Percentiles rank a stretch among this genome's conserved stretches.
phyloP scores from a whole-genome alignment of 2,888 invertebrate species.

The Ennomos fuscantarius region DNA sequence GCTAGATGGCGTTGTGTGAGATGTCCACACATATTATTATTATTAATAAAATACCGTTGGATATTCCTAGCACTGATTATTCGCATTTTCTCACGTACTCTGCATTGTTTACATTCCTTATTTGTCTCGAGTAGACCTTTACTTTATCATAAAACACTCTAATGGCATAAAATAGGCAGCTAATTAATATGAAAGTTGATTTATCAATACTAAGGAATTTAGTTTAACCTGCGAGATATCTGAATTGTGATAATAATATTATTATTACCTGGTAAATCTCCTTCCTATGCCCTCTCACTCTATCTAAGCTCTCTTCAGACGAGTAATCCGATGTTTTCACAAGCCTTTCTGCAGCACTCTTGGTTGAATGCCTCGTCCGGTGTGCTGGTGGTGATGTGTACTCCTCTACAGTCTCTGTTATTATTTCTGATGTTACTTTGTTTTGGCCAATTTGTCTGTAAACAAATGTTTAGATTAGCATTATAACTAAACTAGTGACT shows the following conservation, averaged over 20 bases:
- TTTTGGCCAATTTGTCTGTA: constrained; percentile 64
- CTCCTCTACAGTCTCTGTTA: constrained; percentile 57
- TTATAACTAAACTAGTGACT: too few relatives aligned
- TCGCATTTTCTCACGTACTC: constrained; percentile 11
- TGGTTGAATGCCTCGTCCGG: constrained; percentile 64
- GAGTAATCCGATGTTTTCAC: constrained; percentile 87
- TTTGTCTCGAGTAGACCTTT: not conserved
- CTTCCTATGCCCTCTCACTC: constrained; percentile 60
- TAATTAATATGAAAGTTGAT: too few relatives aligned
- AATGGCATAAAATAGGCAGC: too few relatives aligned
- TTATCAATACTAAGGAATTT: too few relatives aligned
- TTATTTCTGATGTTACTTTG: constrained; percentile 53
- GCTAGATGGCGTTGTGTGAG: too few relatives aligned
- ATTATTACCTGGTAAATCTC: constrained; percentile 71
- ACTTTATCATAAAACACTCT: too few relatives aligned
- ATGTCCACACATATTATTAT: too few relatives aligned
- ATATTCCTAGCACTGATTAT: not conserved
- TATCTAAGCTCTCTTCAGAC: constrained; percentile 72
- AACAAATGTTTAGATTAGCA: constrained; percentile 1
- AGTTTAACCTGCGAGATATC: too few relatives aligned
- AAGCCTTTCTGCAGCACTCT: constrained; percentile 54
- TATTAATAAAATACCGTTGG: too few relatives aligned
- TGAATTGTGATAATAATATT: too few relatives aligned
- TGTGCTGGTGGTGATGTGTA: constrained; percentile 57
- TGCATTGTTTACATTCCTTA: constrained; percentile 2